Conservation (phyloP, 1,140 invertebrate species). For the Neelides sp. region DNA sequence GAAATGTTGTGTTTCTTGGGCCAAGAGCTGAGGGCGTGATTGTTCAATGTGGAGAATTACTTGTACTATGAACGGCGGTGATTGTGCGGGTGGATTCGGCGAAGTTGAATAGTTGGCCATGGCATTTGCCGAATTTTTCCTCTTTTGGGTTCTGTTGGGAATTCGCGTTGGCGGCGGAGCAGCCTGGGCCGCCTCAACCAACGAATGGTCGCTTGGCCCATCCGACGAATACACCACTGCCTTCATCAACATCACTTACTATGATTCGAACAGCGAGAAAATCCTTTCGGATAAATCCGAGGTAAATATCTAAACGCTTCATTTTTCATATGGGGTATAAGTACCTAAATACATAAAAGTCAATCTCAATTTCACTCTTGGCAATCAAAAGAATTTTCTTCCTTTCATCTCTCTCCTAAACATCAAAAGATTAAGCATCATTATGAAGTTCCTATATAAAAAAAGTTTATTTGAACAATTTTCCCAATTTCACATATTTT, state of each 20-base stretch:
- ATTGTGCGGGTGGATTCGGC: no score
- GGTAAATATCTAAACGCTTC: background rate
- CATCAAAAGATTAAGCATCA: background rate
- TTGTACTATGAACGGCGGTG: no score
- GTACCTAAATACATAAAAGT: background rate
- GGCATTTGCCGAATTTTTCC: no score
- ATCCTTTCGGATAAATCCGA: conserved; percentile 14
- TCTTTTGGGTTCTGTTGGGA: no score
- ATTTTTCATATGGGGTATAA: background rate
- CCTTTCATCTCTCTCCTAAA: background rate
- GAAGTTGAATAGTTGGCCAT: no score
- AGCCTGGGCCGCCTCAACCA: no score
- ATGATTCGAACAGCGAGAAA: conserved; percentile 32
- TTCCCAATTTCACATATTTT: no score
- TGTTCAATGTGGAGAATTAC: no score
- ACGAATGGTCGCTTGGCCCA: conserved; percentile 15
- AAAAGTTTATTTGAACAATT: no score
- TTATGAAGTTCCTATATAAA: background rate
- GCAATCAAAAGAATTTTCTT: background rate
- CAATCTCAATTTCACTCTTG: background rate
- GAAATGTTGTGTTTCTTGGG: no score
- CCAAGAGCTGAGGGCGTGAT: no score
- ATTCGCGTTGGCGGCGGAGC: no score
- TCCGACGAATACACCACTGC: conserved; percentile 34
- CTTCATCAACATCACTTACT: conserved; percentile 37